Percentiles rank a stretch among this genome's conserved stretches.
These are phyloP conservation scores for Actinostola sp. DNA, from an alignment of 92 coral and sea anemone genomes.

Conservation along the genomic window DNA sequence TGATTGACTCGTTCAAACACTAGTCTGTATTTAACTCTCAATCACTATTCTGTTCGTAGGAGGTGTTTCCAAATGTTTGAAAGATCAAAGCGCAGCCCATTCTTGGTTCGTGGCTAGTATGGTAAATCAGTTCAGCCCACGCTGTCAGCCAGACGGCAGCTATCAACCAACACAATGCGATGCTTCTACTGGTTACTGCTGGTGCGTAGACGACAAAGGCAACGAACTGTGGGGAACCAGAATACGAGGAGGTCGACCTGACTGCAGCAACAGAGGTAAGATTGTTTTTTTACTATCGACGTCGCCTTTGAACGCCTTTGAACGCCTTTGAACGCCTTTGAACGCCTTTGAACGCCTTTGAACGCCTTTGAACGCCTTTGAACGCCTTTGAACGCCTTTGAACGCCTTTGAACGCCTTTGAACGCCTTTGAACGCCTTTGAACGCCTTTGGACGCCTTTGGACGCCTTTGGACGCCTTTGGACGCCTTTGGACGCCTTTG, in stretches of 20 bases:
- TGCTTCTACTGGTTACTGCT: conserved; percentile 64
- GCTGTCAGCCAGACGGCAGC: conserved; percentile 58
- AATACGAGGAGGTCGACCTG: conserved; percentile 53
- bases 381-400: too few relatives aligned
- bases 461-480: too few relatives aligned
- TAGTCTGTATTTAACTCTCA: too few relatives aligned
- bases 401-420: too few relatives aligned
- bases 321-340: too few relatives aligned
- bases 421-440: too few relatives aligned
- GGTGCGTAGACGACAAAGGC: conserved; percentile 76
- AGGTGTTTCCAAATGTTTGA: conserved; percentile 52
- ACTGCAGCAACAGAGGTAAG: conserved; percentile 61
- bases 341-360: too few relatives aligned
- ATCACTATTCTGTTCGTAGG: conserved; percentile 35
- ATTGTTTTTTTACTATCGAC: background rate
- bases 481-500: too few relatives aligned
- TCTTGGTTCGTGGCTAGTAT: conserved; percentile 61
- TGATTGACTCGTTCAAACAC: too few relatives aligned
- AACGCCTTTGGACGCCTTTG: too few relatives aligned
- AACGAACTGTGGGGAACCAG: conserved; percentile 77
- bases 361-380: too few relatives aligned
- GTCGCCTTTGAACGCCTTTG: too few relatives aligned
- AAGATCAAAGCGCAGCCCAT: conserved; percentile 63
- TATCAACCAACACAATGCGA: conserved; percentile 79
- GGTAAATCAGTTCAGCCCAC: conserved; percentile 58